Evolutionary conservation across 2,888 invertebrate species (phyloP).

Genomic region (Hybos culiciformis): DNA sequence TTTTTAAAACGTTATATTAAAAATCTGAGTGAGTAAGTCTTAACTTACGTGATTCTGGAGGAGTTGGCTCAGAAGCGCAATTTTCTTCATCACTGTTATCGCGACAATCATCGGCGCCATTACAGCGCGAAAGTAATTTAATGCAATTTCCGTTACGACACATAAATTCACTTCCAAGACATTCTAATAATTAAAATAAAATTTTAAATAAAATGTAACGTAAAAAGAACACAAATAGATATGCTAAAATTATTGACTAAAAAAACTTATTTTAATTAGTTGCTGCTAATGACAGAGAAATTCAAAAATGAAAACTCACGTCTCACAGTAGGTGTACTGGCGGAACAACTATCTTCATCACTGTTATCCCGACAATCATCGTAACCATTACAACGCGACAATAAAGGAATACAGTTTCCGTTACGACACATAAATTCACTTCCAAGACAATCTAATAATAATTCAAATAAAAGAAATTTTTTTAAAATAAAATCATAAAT

Average conservation of each 20-base stretch:
- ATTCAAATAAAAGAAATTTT: background rate
- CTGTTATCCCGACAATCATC: constrained; percentile 46
- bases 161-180: constrained; percentile 38
- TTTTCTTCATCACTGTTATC: constrained; percentile 50
- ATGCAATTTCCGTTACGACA: constrained; percentile 50
- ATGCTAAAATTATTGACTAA: background rate
- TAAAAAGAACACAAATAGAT: background rate
- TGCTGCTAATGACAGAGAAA: too few species aligned
- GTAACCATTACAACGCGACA: constrained; percentile 39
- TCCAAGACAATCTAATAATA: background rate
- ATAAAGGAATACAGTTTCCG: constrained; percentile 44
- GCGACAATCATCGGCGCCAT: constrained; percentile 41
- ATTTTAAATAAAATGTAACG: background rate
- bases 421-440: constrained; percentile 47
- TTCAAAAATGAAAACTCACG: too few species aligned
- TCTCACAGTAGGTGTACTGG: too few species aligned
- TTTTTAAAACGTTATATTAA: too few species aligned
- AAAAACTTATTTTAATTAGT: background rate
- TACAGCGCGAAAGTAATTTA: constrained; percentile 39
- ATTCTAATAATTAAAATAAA: background rate
- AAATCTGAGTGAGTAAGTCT: too few species aligned
- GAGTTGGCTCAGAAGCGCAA: too few species aligned
- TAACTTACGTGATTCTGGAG: too few species aligned
- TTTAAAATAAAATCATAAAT: too few species aligned
- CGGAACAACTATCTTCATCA: constrained; percentile 45